phyloP scores from a whole-genome alignment of 2,113 vertebrate species.

The Percina caprodes region DNA sequence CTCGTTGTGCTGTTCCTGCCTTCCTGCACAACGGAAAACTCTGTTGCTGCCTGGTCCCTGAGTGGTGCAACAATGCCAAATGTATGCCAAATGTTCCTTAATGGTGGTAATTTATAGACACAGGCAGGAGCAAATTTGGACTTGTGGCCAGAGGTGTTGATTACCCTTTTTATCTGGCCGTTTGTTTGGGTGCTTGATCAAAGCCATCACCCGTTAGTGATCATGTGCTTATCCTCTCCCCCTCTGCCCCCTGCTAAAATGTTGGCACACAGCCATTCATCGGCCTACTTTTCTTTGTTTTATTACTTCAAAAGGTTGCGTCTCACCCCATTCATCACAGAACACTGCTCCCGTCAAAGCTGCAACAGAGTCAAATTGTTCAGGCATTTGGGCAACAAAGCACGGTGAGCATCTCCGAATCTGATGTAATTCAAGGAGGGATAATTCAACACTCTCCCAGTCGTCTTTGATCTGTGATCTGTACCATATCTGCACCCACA shows the following conservation, averaged over 20 bases:
- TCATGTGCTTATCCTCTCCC: slow-evolving; percentile 55
- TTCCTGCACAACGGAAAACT: slow-evolving; percentile 28
- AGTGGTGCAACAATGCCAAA: slow-evolving; percentile 59
- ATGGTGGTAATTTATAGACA: slow-evolving; percentile 67
- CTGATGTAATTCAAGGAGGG: slow-evolving; percentile 66
- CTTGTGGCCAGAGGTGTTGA: slow-evolving; percentile 69
- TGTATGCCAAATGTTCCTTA: slow-evolving; percentile 70
- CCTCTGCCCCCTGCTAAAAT: slow-evolving; percentile 41
- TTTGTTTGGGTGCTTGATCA: slow-evolving; percentile 73
- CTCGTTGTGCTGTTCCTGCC: slow-evolving; percentile 22
- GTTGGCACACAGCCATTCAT: slow-evolving; percentile 60
- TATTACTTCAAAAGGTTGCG: slow-evolving; percentile 74
- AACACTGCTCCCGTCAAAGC: slow-evolving; percentile 57
- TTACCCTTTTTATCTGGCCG: slow-evolving; percentile 69
- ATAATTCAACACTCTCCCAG: slow-evolving; percentile 44
- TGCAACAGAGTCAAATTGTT: slow-evolving; percentile 68
- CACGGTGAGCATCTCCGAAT: slow-evolving; percentile 54
- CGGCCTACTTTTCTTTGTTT: slow-evolving; percentile 70
- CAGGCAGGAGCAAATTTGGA: slow-evolving; percentile 66
- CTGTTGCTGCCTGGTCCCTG: slow-evolving; percentile 42
- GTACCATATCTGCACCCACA: slow-evolving; percentile 56
- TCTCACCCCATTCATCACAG: slow-evolving; percentile 69
- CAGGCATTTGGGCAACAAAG: slow-evolving; percentile 65
- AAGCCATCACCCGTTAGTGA: slow-evolving; percentile 64
- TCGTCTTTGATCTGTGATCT: slow-evolving; percentile 75